A percentile compares a stretch with the other conserved stretches of the same genome.
Conservation (phyloP, 1,140 invertebrate species). For the Drosophila sulfurigaster region DNA sequence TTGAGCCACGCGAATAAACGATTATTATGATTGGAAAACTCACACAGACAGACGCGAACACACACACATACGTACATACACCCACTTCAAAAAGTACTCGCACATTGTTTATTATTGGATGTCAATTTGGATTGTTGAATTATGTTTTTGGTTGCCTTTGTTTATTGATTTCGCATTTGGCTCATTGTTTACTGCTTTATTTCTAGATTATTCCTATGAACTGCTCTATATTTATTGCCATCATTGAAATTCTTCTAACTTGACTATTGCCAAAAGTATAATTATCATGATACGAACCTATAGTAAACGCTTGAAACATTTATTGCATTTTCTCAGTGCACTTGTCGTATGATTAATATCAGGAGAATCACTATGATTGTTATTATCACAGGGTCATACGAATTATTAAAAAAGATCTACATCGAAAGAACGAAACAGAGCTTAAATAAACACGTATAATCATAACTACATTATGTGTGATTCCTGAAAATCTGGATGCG, state of each 20-base stretch:
- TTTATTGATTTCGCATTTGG: constrained; percentile 52
- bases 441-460: no score
- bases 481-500: no score
- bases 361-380: no score
- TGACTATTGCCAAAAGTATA: neutral
- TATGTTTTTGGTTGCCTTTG: constrained; percentile 14
- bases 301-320: no score
- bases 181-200: neutral
- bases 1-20: constrained; percentile 63
- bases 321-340: no score
- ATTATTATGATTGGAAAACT: constrained; percentile 67
- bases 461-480: no score
- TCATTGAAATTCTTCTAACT: constrained; percentile 9
- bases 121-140: constrained; percentile 22
- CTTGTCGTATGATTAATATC: no score
- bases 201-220: neutral
- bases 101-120: constrained; percentile 33
- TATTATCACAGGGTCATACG: no score
- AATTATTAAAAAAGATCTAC: no score
- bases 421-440: no score
- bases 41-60: neutral
- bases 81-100: neutral
- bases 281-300: neutral
- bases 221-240: constrained; percentile 1
- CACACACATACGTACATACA: constrained; percentile 27